Conservation (phyloP, 2,113 vertebrate genomes). For the Syngnathus scovelli region DNA sequence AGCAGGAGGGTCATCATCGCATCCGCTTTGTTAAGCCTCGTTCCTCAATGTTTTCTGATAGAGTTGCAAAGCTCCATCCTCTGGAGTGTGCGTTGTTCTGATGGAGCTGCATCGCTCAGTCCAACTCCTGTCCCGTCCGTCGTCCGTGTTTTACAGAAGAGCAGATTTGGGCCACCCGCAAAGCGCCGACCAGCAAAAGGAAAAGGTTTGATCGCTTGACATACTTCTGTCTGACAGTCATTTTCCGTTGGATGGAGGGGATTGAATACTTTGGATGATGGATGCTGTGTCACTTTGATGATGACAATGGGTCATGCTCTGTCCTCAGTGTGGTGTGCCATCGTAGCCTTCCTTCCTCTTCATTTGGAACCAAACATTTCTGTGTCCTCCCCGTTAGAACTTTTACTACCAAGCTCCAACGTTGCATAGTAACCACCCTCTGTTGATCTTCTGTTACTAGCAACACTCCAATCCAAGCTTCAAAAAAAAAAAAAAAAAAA, state of each 20-base stretch:
- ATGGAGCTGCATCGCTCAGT: background rate
- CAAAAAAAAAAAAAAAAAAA: slow-evolving; percentile 16
- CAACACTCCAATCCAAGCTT: slow-evolving; percentile 32
- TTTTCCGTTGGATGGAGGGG: slow-evolving; percentile 12
- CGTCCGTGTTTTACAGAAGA: too few species aligned
- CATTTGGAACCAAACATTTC: slow-evolving; percentile 1
- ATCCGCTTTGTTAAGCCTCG: background rate
- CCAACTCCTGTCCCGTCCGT: too few species aligned
- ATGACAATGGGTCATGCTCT: slow-evolving; percentile 4
- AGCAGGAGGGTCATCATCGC: background rate
- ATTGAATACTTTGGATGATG: background rate
- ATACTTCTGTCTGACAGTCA: background rate
- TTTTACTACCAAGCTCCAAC: slow-evolving; percentile 40
- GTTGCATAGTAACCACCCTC: slow-evolving; percentile 64
- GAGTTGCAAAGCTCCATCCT: background rate
- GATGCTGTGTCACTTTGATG: background rate
- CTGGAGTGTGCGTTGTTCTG: slow-evolving; percentile 6
- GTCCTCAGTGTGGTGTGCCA: background rate
- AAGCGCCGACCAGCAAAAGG: background rate
- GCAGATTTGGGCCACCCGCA: too few species aligned
- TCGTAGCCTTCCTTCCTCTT: too few species aligned
- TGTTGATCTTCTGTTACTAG: slow-evolving; percentile 53
- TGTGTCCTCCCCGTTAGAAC: background rate
- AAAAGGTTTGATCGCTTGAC: slow-evolving; percentile 3
- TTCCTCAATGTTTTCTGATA: background rate